These are phyloP conservation scores for Callospermophilus lateralis DNA, from an alignment of 2,113 vertebrate genomes.

Conservation along the genomic window DNA sequence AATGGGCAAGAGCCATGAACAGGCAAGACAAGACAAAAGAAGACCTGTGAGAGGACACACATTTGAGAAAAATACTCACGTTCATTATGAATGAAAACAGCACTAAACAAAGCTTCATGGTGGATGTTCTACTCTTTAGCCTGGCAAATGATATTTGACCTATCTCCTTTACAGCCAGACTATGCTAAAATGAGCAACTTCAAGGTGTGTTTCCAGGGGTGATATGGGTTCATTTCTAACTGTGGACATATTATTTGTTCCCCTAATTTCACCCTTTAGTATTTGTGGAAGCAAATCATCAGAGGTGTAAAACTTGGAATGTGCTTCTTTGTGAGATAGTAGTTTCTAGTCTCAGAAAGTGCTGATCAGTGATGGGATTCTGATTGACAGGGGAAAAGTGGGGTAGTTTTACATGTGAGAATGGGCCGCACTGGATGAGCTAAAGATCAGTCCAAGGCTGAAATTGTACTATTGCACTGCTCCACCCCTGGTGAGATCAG, in stretches of 20 bases:
- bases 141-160: not conserved
- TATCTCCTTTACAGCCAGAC: not conserved
- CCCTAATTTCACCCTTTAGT: not conserved
- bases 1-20: not conserved
- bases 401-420: not conserved
- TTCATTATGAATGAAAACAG: not conserved
- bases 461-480: too few species aligned
- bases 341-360: not conserved
- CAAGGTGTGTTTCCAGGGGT: not conserved
- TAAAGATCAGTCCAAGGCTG: not conserved
- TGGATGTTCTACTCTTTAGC: not conserved
- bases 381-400: too few species aligned
- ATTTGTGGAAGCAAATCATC: not conserved
- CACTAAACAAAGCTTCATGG: not conserved
- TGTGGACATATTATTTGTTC: not conserved
- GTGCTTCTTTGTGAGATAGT: not conserved
- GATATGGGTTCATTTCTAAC: not conserved
- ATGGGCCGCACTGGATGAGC: not conserved
- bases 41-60: not conserved
- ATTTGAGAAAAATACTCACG: not conserved
- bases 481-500: not conserved
- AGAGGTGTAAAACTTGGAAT: not conserved
- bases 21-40: not conserved
- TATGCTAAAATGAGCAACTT: not conserved
- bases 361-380: fast-evolving